Conservation (phyloP, 2,113 vertebrate species). For the Nipponia nippon region DNA sequence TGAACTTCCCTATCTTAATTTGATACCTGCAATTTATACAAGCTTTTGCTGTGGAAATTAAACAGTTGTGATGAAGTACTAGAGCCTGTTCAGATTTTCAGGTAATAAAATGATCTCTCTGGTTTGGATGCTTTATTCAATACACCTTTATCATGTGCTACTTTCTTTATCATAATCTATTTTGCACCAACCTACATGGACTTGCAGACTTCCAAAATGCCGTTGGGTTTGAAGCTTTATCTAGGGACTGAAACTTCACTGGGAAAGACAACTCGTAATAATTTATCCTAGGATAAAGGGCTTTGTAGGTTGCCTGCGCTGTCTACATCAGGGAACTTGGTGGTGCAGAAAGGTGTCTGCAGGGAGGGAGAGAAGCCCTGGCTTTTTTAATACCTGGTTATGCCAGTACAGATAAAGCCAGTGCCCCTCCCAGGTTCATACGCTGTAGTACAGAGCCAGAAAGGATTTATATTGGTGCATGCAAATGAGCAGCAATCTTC, state of each 20-base stretch:
- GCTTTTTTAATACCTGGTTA: neutral
- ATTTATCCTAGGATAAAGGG: neutral
- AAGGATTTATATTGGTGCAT: neutral
- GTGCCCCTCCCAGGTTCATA: neutral
- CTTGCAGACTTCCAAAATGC: neutral
- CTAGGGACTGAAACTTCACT: neutral
- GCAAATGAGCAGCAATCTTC: neutral
- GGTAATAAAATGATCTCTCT: neutral
- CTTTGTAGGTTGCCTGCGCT: neutral
- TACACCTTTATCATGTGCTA: neutral
- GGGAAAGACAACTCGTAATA: neutral
- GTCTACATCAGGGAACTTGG: too few relatives aligned
- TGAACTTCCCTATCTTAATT: neutral
- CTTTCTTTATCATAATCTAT: neutral
- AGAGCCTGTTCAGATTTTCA: neutral
- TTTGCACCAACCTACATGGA: neutral
- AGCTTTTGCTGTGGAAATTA: neutral
- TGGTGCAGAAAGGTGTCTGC: neutral
- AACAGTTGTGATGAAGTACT: neutral
- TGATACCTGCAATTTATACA: neutral
- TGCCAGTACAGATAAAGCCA: neutral
- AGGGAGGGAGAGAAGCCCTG: neutral
- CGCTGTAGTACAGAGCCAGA: neutral
- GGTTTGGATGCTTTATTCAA: neutral
- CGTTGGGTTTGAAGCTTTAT: neutral